These are phyloP conservation scores for Platalea minor DNA, from an alignment of 2,797 vertebrate genomes.

Conservation along the genomic window DNA sequence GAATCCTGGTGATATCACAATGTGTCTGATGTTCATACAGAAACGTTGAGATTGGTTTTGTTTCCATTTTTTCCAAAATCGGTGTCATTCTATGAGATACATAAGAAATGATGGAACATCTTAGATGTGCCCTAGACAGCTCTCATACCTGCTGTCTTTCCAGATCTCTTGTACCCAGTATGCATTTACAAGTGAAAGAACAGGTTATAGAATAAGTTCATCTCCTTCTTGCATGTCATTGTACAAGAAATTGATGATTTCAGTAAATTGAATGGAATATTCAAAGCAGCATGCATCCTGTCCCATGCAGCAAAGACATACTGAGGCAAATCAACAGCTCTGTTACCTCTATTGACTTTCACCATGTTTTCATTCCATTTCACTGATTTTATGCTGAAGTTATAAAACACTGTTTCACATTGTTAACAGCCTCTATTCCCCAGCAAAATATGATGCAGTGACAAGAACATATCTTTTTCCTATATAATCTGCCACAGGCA, in stretches of 20 bases:
- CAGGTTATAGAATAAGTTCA: conserved; percentile 21
- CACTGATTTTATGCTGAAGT: conserved; percentile 51
- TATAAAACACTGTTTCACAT: conserved; percentile 44
- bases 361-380: conserved; percentile 51
- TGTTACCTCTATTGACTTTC: conserved; percentile 36
- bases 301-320: conserved; percentile 39
- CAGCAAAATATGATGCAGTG: conserved; percentile 12
- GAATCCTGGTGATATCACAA: not conserved
- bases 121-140: not conserved
- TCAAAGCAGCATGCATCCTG: conserved; percentile 18
- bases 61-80: not conserved
- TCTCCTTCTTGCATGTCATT: not conserved
- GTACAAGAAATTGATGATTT: conserved; percentile 7
- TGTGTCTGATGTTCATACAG: not conserved
- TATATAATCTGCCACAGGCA: not conserved
- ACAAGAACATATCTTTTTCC: conserved; percentile 29
- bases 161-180: conserved; percentile 3
- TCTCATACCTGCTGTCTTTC: not conserved
- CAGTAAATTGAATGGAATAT: conserved; percentile 50
- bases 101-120: not conserved
- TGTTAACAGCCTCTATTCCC: conserved; percentile 4
- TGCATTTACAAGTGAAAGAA: not conserved
- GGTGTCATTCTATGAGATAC: not conserved
- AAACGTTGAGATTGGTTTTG: not conserved
- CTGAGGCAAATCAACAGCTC: conserved; percentile 36